Base-by-base conservation (phyloP, 2,113 vertebrate genomes). In the Anser brachyrhynchus region DNA sequence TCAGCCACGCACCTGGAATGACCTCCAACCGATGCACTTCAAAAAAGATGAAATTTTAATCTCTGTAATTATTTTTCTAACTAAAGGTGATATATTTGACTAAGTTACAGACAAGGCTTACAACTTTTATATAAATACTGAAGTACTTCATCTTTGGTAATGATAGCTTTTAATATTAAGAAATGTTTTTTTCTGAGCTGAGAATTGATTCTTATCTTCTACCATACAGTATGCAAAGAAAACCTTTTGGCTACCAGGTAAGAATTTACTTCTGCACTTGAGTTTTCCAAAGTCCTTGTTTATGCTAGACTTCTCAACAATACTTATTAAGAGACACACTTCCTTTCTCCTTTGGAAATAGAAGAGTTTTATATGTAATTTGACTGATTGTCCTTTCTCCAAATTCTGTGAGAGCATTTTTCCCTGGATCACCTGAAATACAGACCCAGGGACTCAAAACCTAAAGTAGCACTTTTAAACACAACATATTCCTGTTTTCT, bases 401-500 rank as follows among this genome's bases (percentile, higher is more conserved):
- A 73, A 51, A 76, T 73, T 43, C n/a, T 9, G 0, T 35, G 66
- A 67, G 52, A 69, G 4, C 4, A 13, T 73, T 89, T 87, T 59
- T 7, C 39, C 9, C 39, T n/a, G 10, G 31, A 22, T 43, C 46
- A 84, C 78, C 77, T 75, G 28, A 49, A 84, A 79, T 55, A 64
- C 23, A 84, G 28, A 72, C 4, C 10, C 59, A 66, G 44, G 18
- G 3, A 46, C 9, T 46, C 28, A 71, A 93, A 78, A 54, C 73
- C 71, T 79, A 28, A 57, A 67, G 33, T 0, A 0, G 31, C 19
- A 31, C 62, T 31, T 90, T 93, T 80, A 69, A 97, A 74, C 49
- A 39, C 4, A 3, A 73, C 57, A 26, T 78, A 35, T 83, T 74
- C 94, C 84, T 96, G 73, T 95, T 97, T 97, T 95, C 84, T 89